A percentile compares a stretch with the other conserved stretches of the same genome.
Conservation (phyloP, 2,113 vertebrate species). For the Jacana jacana region DNA sequence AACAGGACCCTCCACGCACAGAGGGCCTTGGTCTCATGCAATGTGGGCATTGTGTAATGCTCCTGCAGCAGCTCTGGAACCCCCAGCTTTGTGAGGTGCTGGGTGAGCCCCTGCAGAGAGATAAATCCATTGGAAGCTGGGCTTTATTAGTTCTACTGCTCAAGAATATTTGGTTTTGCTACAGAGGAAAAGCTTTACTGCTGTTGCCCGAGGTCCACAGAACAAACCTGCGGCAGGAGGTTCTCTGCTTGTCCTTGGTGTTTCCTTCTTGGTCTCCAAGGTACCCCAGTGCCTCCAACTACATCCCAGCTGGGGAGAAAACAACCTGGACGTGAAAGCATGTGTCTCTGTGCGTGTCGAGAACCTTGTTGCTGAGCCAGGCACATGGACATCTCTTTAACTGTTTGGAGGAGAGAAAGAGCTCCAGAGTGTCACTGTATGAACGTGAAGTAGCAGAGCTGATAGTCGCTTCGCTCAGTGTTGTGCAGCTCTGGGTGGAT, state of each 20-base stretch:
- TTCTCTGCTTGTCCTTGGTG: neutral
- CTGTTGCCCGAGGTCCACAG: neutral
- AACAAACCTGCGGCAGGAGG: neutral
- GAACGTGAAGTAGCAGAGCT: neutral
- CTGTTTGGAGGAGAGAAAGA: neutral
- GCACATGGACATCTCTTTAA: neutral
- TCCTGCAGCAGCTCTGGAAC: neutral
- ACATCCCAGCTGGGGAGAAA: neutral
- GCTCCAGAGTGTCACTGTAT: neutral
- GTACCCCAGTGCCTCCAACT: neutral
- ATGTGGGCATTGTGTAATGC: neutral
- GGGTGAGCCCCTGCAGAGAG: neutral
- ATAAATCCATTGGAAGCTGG: neutral
- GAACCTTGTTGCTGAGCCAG: neutral
- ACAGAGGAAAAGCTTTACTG: neutral
- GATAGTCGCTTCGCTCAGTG: neutral
- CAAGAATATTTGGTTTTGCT: neutral
- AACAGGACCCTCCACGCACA: neutral
- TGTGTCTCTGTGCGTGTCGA: neutral
- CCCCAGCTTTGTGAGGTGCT: neutral
- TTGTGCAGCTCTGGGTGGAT: slow-evolving; percentile 12
- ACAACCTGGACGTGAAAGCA: neutral
- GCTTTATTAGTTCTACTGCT: neutral
- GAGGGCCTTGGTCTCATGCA: neutral
- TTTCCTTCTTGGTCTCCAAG: neutral